A percentile compares a stretch with the other conserved stretches of the same genome.
Conservation (phyloP, 2,888 invertebrate genomes). For the Panopea generosa region DNA sequence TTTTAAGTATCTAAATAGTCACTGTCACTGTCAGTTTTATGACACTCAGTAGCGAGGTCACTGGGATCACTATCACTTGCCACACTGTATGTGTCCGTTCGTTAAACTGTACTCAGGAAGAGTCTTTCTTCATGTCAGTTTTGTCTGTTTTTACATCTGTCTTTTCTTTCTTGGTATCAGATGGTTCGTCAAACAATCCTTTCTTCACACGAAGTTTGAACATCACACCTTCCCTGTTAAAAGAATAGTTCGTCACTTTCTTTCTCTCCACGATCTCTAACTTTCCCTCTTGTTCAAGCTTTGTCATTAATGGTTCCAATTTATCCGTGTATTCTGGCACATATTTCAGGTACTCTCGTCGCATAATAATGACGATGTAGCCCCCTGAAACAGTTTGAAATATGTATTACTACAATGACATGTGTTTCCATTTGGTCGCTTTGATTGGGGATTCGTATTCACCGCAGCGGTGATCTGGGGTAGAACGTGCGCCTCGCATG, state of each 20-base stretch:
- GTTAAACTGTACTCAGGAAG: no score
- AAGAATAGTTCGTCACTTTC: conserved; percentile 77
- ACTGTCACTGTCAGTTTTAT: no score
- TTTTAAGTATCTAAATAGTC: no score
- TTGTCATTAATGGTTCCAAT: conserved; percentile 71
- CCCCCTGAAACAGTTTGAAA: conserved; percentile 78
- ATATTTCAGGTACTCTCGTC: conserved; percentile 76
- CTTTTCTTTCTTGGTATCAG: not conserved
- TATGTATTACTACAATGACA: conserved; percentile 4
- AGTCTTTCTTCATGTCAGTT: no score
- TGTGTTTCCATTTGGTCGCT: not conserved
- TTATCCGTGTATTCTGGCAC: conserved; percentile 75
- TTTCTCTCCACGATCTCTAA: conserved; percentile 68
- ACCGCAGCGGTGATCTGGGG: no score
- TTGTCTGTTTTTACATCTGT: not conserved
- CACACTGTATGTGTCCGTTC: no score
- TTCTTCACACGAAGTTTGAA: conserved; percentile 69
- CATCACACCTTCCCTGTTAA: conserved; percentile 77
- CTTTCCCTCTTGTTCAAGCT: conserved; percentile 65
- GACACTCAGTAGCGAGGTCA: no score
- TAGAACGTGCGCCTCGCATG: no score
- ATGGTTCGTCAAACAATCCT: conserved; percentile 12
- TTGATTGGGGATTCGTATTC: not conserved
- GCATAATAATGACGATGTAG: conserved; percentile 74
- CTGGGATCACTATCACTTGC: no score